Evolutionary conservation across 2,888 invertebrate genomes (phyloP).

Genomic region (Drosophila gaucha): DNA sequence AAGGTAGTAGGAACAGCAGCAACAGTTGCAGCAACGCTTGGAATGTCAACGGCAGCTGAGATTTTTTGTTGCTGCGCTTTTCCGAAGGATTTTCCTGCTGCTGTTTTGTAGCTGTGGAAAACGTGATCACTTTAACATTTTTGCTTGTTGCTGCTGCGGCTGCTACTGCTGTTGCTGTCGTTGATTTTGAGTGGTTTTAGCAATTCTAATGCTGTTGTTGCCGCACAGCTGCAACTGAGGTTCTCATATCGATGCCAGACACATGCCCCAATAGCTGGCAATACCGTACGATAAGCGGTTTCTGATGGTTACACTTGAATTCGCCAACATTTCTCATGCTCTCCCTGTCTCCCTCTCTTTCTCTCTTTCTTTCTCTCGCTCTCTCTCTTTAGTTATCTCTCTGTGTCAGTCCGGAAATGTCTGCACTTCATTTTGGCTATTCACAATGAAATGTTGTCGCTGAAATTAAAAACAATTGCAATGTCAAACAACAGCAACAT

Average conservation of each 20-base stretch:
- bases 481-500: slow-evolving; percentile 54
- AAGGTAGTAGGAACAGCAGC: slow-evolving; percentile 42
- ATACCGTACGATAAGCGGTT: slow-evolving; percentile 73
- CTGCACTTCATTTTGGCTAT: slow-evolving; percentile 48
- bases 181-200: slow-evolving; percentile 73
- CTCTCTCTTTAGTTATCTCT: not conserved
- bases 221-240: slow-evolving; percentile 33
- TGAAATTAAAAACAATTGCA: slow-evolving; percentile 65
- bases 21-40: slow-evolving; percentile 46
- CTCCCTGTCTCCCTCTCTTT: slow-evolving; percentile 4
- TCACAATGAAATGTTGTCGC: slow-evolving; percentile 59
- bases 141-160: slow-evolving; percentile 59
- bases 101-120: slow-evolving; percentile 61
- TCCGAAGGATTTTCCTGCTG: slow-evolving; percentile 63
- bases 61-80: slow-evolving; percentile 51
- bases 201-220: slow-evolving; percentile 78
- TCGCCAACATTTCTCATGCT: slow-evolving; percentile 31
- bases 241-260: slow-evolving; percentile 51
- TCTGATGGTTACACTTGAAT: slow-evolving; percentile 63
- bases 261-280: slow-evolving; percentile 46
- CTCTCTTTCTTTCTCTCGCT: not conserved
- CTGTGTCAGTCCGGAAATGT: slow-evolving; percentile 61
- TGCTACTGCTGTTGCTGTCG: slow-evolving; percentile 42
- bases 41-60: slow-evolving; percentile 80
- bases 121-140: slow-evolving; percentile 84